phyloP scores from a whole-genome alignment of 1,140 invertebrate species.

The Anoplophora glabripennis region DNA sequence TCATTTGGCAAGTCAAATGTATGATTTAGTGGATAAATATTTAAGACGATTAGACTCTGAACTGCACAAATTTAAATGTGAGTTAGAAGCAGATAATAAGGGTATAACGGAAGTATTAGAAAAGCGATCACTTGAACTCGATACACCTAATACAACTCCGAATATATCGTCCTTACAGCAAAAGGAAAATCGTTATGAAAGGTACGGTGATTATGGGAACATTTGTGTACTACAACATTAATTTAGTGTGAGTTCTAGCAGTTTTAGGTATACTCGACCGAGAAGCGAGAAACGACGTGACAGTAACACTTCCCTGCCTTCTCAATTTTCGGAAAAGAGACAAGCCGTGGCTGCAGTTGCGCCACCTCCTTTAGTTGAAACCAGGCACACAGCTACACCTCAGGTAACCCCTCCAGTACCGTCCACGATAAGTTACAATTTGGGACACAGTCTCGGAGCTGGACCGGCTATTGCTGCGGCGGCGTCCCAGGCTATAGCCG shows the following conservation, averaged over 20 bases:
- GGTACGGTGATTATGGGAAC: slow-evolving; percentile 23
- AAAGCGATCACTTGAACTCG: slow-evolving; percentile 82
- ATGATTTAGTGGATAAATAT: slow-evolving; percentile 92
- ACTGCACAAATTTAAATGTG: slow-evolving; percentile 96
- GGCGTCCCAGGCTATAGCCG: slow-evolving; percentile 93
- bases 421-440: slow-evolving; percentile 50
- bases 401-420: slow-evolving; percentile 32
- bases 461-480: slow-evolving; percentile 91
- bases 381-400: slow-evolving; percentile 19
- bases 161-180: slow-evolving; percentile 47
- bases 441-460: slow-evolving; percentile 63
- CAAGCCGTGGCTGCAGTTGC: slow-evolving; percentile 37
- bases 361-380: slow-evolving; percentile 29
- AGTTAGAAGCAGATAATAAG: slow-evolving; percentile 96
- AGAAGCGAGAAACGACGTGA: slow-evolving; percentile 44
- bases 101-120: slow-evolving; percentile 96
- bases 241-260: slow-evolving; percentile 22
- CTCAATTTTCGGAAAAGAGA: slow-evolving; percentile 50
- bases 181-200: slow-evolving; percentile 54
- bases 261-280: slow-evolving; percentile 36
- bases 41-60: slow-evolving; percentile 90
- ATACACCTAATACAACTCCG: slow-evolving; percentile 58
- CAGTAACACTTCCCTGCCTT: slow-evolving; percentile 36
- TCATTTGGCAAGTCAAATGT: slow-evolving; percentile 89
- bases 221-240: neutral